Percentiles rank a stretch among this genome's conserved stretches.
Evolutionary conservation across 1,140 invertebrate species (phyloP).

Genomic region (Micrasema minimum): DNA sequence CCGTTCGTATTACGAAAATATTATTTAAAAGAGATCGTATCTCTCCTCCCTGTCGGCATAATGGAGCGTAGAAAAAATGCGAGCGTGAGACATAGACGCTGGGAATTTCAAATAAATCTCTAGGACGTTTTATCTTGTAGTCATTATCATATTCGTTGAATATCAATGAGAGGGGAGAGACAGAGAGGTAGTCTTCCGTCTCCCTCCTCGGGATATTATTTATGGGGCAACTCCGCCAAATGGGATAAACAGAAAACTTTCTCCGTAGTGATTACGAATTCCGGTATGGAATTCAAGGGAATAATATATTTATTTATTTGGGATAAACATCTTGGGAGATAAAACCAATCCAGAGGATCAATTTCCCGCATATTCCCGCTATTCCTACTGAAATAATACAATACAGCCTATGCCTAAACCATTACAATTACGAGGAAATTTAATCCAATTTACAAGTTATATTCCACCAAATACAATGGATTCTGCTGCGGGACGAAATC

Average conservation of each 20-base stretch:
- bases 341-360: conserved; percentile 11
- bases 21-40: conserved; percentile 54
- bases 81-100: conserved; percentile 50
- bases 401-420: not conserved
- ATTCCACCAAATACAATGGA: not conserved
- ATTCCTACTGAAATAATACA: conserved; percentile 5
- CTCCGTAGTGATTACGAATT: conserved; percentile 47
- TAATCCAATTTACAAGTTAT: conserved; percentile 5
- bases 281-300: conserved; percentile 36
- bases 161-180: conserved; percentile 51
- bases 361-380: conserved; percentile 10
- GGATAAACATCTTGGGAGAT: conserved; percentile 22
- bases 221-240: conserved; percentile 51
- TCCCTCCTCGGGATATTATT: conserved; percentile 44
- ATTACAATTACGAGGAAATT: conserved; percentile 4
- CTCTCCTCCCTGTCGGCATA: conserved; percentile 48
- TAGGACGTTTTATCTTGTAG: conserved; percentile 53
- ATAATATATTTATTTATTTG: conserved; percentile 42
- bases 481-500: too few species aligned
- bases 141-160: conserved; percentile 55
- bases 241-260: conserved; percentile 54
- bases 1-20: conserved; percentile 53
- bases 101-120: conserved; percentile 54
- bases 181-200: conserved; percentile 19
- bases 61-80: conserved; percentile 50